Percentiles rank a stretch among this genome's conserved stretches.
Evolutionary conservation across 2,888 invertebrate species (phyloP).

Genomic region (Drepanosiphum platanoidis): DNA sequence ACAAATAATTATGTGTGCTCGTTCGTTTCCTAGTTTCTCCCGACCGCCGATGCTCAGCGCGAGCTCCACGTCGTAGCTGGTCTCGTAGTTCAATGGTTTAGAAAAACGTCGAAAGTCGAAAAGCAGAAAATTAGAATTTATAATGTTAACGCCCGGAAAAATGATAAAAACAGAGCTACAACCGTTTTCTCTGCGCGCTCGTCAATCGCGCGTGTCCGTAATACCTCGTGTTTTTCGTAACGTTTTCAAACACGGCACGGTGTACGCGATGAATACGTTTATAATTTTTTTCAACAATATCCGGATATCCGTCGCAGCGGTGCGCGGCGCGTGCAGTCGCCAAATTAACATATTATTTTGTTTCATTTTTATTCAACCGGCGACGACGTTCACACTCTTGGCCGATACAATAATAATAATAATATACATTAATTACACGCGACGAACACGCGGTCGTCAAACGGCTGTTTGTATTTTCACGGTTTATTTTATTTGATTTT

Average conservation of each 20-base stretch:
- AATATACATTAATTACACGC: constrained; percentile 32
- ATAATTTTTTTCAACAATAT: constrained; percentile 17
- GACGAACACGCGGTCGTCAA: neutral
- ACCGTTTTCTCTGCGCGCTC: neutral
- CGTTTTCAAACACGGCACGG: constrained; percentile 3
- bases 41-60: too few relatives aligned
- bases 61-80: too few relatives aligned
- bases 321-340: neutral
- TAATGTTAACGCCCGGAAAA: too few relatives aligned
- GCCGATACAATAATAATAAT: neutral
- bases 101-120: too few relatives aligned
- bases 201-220: neutral
- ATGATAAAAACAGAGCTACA: neutral
- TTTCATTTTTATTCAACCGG: neutral
- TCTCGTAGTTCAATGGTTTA: too few relatives aligned
- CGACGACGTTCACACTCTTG: neutral
- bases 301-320: constrained; percentile 21
- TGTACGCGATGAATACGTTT: constrained; percentile 37
- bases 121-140: too few relatives aligned
- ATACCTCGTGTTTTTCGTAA: neutral
- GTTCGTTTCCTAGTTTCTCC: too few relatives aligned
- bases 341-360: constrained; percentile 28
- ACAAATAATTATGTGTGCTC: too few relatives aligned
- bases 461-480: too few relatives aligned
- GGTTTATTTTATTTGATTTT: too few relatives aligned